Evolutionary conservation across 2,888 invertebrate species (phyloP), one percentile per base, ranked within the genome.

Genomic region (Pseudococcus longispinus): DNA sequence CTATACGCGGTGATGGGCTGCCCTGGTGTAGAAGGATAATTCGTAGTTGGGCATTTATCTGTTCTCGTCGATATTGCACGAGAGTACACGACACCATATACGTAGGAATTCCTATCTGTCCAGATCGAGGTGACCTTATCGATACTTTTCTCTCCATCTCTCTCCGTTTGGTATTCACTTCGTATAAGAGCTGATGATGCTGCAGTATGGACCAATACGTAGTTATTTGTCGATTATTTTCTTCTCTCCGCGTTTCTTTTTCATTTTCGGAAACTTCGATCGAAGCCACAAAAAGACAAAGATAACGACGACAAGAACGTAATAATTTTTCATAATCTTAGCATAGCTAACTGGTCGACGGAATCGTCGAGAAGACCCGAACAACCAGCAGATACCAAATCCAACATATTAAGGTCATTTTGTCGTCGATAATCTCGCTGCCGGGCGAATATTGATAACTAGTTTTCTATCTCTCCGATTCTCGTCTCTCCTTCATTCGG

Each of bases 351-450:
- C 46, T 46, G 46, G 46, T 46, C 46, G 46, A 46, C 46, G 9
- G 37, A 37, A 37, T 37, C 37, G 37, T 46, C 46, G 46, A 46
- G 11, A 32, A 32, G 32, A 32, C 32, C 32, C 32, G 32, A 32
- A 32, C 8, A 37, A 46, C 46, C 15, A 15, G 44, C 84, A 32
- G 29, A n/a, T 13, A 29, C 60, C 37, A 4, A 20, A 77, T 77
- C n/a, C 42, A 86, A 60, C 42, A 70, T 42, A 60, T 60, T 86
- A 86, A 86, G 86, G 86, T 86, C 86, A 77, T 86, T 86, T 86
- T 86, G 86, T 86, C 86, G 86, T 86, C 77, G 86, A 86, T 86
- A 51, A 86, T 86, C 80, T 80, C 77, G 86, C 86, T 86, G 80
- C 77, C 86, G 37, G 86, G 86, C 80, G 51, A 77, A 80, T 86